Percentiles rank a stretch among this genome's conserved stretches.
These are phyloP conservation scores for Yponomeuta sedellus DNA, from an alignment of 2,888 invertebrate species.

Conservation along the genomic window DNA sequence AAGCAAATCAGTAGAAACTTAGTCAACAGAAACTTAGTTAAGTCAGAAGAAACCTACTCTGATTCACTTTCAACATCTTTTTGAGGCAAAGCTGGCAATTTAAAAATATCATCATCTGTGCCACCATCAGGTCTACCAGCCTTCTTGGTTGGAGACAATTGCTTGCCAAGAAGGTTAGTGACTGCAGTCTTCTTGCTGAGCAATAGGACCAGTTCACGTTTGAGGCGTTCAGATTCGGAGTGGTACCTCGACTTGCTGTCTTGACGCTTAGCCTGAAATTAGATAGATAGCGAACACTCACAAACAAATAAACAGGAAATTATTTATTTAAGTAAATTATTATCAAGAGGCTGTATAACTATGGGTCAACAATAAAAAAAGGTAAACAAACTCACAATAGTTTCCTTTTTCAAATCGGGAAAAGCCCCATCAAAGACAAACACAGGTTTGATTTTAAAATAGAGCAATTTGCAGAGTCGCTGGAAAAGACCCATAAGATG, in stretches of 20 bases:
- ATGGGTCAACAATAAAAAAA: background rate
- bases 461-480: slow-evolving; percentile 95
- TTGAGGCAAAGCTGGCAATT: slow-evolving; percentile 73
- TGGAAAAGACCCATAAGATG: slow-evolving; percentile 96
- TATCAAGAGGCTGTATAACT: background rate
- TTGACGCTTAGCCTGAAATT: slow-evolving; percentile 82
- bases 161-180: slow-evolving; percentile 78
- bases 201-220: slow-evolving; percentile 83
- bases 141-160: slow-evolving; percentile 66
- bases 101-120: slow-evolving; percentile 79
- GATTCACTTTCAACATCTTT: slow-evolving; percentile 56
- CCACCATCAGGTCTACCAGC: slow-evolving; percentile 27
- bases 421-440: slow-evolving; percentile 99
- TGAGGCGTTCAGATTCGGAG: slow-evolving; percentile 83
- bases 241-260: slow-evolving; percentile 82
- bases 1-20: background rate
- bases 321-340: background rate
- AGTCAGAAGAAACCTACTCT: slow-evolving; percentile 49
- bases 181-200: slow-evolving; percentile 88
- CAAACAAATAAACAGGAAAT: too few relatives aligned
- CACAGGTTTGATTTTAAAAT: slow-evolving; percentile 95
- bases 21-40: too few relatives aligned
- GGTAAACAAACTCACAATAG: slow-evolving; percentile 81
- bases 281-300: background rate
- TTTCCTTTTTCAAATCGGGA: slow-evolving; percentile 93